Evolutionary conservation across 2,888 invertebrate species (phyloP).

Genomic region (Tenodera sinensis): DNA sequence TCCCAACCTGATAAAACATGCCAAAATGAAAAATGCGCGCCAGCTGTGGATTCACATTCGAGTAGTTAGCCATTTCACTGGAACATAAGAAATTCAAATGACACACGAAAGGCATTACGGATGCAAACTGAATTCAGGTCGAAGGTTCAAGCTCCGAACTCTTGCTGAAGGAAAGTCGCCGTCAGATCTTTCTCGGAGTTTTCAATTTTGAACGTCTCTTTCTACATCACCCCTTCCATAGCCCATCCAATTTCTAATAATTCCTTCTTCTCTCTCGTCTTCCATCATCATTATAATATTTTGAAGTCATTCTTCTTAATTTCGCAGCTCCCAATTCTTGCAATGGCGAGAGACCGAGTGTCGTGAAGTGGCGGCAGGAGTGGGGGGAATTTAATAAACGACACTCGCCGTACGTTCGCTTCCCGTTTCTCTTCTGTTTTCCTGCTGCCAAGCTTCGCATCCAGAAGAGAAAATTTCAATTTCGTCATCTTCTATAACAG

Average conservation of each 20-base stretch:
- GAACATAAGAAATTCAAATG: background rate
- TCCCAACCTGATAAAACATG: too few species aligned
- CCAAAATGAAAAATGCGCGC: too few species aligned
- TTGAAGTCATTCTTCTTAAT: conserved; percentile 17
- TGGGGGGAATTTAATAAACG: conserved; percentile 20
- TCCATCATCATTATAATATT: conserved; percentile 18
- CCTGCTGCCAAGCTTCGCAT: conserved; percentile 18
- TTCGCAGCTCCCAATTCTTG: background rate
- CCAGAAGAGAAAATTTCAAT: conserved; percentile 17
- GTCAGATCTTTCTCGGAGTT: background rate
- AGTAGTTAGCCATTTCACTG: background rate
- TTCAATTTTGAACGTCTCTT: background rate
- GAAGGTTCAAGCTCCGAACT: background rate
- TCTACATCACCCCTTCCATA: background rate
- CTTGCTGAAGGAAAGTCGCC: background rate
- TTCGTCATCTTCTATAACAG: conserved; percentile 19
- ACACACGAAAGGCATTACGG: background rate
- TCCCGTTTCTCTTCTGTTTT: conserved; percentile 17
- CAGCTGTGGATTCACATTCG: too few species aligned
- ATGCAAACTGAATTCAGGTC: background rate
- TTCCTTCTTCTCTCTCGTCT: background rate
- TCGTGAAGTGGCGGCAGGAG: background rate
- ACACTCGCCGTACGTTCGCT: conserved; percentile 18
- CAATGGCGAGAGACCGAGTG: conserved; percentile 2
- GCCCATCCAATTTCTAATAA: conserved; percentile 11